Percentiles rank a stretch among this genome's conserved stretches.
Conservation (phyloP, 2,113 vertebrate genomes). For the Platysternon megacephalum region DNA sequence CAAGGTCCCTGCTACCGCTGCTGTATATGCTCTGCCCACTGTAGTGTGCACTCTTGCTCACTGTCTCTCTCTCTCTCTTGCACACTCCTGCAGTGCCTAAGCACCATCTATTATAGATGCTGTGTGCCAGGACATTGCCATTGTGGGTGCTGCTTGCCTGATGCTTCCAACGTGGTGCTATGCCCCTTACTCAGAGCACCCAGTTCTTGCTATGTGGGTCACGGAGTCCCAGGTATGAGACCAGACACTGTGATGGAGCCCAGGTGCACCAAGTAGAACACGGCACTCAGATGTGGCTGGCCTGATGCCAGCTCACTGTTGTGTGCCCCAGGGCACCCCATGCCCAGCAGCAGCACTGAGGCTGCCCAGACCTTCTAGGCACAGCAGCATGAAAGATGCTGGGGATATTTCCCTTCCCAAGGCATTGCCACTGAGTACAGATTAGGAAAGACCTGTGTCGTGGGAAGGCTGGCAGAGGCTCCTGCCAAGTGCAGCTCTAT, state of each 20-base stretch:
- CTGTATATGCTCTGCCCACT: background rate
- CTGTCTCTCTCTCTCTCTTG: background rate
- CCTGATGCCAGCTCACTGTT: rapidly evolving
- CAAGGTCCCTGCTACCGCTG: background rate
- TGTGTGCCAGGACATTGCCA: too few relatives aligned
- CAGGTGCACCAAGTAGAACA: background rate
- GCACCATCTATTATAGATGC: background rate
- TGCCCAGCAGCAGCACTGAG: background rate
- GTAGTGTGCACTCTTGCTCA: rapidly evolving
- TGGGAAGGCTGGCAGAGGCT: background rate
- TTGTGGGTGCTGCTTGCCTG: background rate
- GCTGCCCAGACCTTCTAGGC: rapidly evolving
- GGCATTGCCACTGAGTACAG: background rate
- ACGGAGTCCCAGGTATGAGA: rapidly evolving
- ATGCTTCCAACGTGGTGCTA: background rate
- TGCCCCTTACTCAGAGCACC: background rate
- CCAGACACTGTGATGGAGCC: rapidly evolving
- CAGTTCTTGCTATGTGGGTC: background rate
- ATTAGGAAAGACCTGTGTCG: background rate
- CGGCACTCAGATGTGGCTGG: rapidly evolving
- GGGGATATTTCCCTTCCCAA: background rate
- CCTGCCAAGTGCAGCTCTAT: background rate
- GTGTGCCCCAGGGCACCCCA: background rate
- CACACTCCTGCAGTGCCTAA: background rate
- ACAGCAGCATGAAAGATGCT: rapidly evolving